Conservation (phyloP, 1,140 invertebrate species). For the Eriocheir sinensis region DNA sequence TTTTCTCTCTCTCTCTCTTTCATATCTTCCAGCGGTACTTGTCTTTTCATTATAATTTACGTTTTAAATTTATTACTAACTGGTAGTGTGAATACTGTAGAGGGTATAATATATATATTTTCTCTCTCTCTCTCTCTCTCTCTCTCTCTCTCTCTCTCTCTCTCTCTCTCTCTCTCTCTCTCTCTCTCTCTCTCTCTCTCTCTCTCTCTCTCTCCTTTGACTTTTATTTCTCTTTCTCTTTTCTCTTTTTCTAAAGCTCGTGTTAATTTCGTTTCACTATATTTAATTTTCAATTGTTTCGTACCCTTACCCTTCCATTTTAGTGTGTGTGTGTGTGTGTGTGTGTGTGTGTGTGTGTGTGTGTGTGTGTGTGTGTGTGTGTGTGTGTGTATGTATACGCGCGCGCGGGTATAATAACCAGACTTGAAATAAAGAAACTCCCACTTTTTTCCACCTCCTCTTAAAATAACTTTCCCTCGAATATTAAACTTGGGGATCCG, state of each 20-base stretch:
- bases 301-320: too few relatives aligned
- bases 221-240: background rate
- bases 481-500: constrained; percentile 46
- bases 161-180: background rate
- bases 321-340: constrained; percentile 22
- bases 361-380: constrained; percentile 22
- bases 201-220: background rate
- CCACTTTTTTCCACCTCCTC: background rate
- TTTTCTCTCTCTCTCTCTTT: background rate
- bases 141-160: background rate
- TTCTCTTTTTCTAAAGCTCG: background rate
- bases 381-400: background rate
- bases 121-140: background rate
- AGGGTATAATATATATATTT: background rate
- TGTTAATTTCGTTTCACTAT: background rate
- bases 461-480: constrained; percentile 17
- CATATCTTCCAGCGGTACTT: background rate
- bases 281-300: background rate
- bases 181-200: background rate
- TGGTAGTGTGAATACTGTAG: too few relatives aligned
- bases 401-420: background rate
- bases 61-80: too few relatives aligned
- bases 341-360: constrained; percentile 22
- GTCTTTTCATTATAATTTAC: too few relatives aligned
- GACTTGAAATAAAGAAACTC: background rate